Base-by-base conservation (phyloP, 2,888 invertebrate species). In the Tetropium fuscum region DNA sequence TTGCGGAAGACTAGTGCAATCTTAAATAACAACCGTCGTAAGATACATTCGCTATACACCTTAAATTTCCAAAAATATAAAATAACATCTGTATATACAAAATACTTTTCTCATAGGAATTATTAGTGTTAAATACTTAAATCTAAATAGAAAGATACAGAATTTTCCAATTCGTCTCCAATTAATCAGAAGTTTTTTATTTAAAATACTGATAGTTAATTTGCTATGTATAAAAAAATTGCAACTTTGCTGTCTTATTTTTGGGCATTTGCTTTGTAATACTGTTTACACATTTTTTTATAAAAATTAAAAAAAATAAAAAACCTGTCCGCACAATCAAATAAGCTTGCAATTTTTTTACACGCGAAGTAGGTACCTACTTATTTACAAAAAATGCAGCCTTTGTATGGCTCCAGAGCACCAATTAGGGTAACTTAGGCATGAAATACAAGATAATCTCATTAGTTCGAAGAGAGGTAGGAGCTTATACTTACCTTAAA, bases 1-100 rank as follows among this genome's bases (percentile, higher is more conserved):
- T 74, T 74, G 76, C 63, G 66, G 64, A 67, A 74, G 80, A 80
- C 80, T 80, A 80, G 80, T 74, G 78, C 77, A 78, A 77, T 78
- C 77, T 76, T 73, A 72, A 72, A 75, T 72, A 73, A 74, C 71
- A 67, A 69, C 53, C 34, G 27, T 43, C 53, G 45, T 60, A 27
- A 53, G 48, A 53, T 53, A 53, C 49, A 54, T 27, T 36, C 53
- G 43, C 53, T 64, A 62, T n/a, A 60, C 54, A 63, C 53, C 55
- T 59, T 54, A 34, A 32, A 55, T 20, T 45, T 38, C 43, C 30
- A 41, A 41, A 57, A 57, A 44, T 47, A 43, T 34, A 60, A 18
- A 16, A 45, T 22, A 48, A 40, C 30, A 48, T 56, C 41, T 55
- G 38, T 53, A n/a, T n/a, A n/a, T n/a, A 60, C 38, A 59, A 56